Conservation (phyloP, 2,113 vertebrate genomes). For the Macheiramphus alcinus region DNA sequence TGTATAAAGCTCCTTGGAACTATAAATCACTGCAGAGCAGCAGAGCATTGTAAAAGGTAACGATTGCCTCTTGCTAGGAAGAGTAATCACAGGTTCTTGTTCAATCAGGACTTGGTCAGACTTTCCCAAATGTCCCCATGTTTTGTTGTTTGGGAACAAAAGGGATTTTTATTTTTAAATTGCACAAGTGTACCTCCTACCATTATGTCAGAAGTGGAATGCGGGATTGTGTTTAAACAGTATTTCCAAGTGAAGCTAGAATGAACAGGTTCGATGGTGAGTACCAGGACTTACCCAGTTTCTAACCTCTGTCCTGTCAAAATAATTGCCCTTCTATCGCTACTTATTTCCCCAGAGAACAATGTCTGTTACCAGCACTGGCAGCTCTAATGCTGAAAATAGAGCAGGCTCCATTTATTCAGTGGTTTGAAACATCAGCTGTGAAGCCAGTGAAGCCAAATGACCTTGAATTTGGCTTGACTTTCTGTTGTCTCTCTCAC, state of each 20-base stretch:
- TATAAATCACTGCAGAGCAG: neutral
- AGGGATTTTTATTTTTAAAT: constrained; percentile 22
- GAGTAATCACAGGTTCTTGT: neutral
- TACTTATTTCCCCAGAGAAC: neutral
- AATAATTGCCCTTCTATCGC: neutral
- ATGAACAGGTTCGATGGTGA: neutral
- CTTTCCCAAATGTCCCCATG: neutral
- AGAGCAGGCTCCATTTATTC: neutral
- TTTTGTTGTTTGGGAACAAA: constrained; percentile 26
- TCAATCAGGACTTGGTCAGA: constrained; percentile 28
- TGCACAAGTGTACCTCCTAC: neutral
- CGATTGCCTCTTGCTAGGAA: neutral
- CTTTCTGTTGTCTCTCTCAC: neutral
- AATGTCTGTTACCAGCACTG: neutral
- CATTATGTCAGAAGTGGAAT: neutral
- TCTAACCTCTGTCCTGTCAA: neutral
- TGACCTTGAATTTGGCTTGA: constrained; percentile 4
- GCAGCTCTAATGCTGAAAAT: neutral
- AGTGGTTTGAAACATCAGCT: neutral
- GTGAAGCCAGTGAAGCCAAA: neutral
- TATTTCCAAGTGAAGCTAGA: neutral
- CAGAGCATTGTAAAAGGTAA: neutral
- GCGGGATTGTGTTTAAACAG: neutral
- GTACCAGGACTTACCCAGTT: neutral
- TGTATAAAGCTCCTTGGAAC: neutral